phyloP scores from a whole-genome alignment of 2,888 invertebrate genomes.

The Serrognathus titanus region DNA sequence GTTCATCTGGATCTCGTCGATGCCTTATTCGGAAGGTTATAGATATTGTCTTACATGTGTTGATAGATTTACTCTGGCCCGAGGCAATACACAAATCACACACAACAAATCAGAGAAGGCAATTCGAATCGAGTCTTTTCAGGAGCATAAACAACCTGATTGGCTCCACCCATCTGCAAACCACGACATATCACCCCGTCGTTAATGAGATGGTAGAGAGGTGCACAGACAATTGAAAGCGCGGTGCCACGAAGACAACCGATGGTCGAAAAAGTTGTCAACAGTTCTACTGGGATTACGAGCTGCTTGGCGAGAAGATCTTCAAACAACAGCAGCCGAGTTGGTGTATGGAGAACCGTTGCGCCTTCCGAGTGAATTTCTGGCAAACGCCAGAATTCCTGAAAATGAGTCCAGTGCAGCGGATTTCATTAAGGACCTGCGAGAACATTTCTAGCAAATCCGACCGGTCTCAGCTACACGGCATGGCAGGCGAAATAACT shows the following conservation, averaged over 20 bases:
- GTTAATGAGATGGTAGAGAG: conserved; percentile 26
- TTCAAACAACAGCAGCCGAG: conserved; percentile 19
- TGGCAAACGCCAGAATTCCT: too few relatives aligned
- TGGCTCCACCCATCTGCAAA: conserved; percentile 19
- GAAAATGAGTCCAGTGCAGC: too few relatives aligned
- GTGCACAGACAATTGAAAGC: conserved; percentile 25
- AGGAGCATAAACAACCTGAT: conserved; percentile 21
- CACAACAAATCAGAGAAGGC: conserved; percentile 34
- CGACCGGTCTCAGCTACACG: too few relatives aligned
- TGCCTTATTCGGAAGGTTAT: conserved; percentile 43
- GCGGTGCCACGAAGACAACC: too few relatives aligned
- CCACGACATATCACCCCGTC: too few relatives aligned
- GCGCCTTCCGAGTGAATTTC: conserved; percentile 21
- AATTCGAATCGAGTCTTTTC: too few relatives aligned
- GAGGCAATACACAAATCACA: conserved; percentile 33
- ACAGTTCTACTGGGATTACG: too few relatives aligned
- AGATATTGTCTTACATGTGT: too few relatives aligned
- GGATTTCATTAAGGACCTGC: too few relatives aligned
- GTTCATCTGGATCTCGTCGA: conserved; percentile 47
- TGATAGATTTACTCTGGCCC: conserved; percentile 36
- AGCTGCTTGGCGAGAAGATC: conserved; percentile 27
- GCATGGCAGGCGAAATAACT: too few relatives aligned
- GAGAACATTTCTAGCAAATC: too few relatives aligned
- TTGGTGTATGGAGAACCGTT: conserved; percentile 21
- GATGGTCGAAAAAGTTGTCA: conserved; percentile 28